phyloP scores from a whole-genome alignment of 2,888 invertebrate genomes.

The Cotesia congregata region DNA sequence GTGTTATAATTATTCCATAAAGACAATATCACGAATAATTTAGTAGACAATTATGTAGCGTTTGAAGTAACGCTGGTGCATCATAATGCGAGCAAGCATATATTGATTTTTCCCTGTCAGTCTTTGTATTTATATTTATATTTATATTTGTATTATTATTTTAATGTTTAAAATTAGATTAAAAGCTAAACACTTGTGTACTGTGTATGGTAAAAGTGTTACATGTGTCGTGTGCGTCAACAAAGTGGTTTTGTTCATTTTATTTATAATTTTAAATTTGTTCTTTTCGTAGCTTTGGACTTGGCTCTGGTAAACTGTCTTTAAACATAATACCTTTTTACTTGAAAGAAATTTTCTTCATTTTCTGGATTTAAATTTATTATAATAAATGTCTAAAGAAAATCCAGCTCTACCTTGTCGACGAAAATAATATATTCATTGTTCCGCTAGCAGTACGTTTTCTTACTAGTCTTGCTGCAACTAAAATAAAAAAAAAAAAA shows the following conservation, averaged over 20 bases:
- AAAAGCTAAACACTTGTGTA: not conserved
- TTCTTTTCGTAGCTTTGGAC: not conserved
- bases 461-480: conserved; percentile 79
- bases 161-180: not conserved
- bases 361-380: conserved; percentile 41
- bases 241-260: not conserved
- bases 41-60: no score
- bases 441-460: conserved; percentile 82
- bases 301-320: not conserved
- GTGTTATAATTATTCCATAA: no score
- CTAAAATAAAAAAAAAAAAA: conserved; percentile 73
- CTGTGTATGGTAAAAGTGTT: conserved; percentile 25
- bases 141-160: not conserved
- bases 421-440: conserved; percentile 80
- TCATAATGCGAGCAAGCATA: not conserved
- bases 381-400: conserved; percentile 59
- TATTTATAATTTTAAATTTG: not conserved
- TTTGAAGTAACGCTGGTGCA: not conserved
- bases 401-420: conserved; percentile 76
- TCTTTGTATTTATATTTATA: not conserved
- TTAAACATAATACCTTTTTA: not conserved
- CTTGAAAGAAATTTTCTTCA: not conserved
- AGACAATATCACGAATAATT: no score
- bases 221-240: conserved; percentile 21
- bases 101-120: conserved; percentile 1